These are phyloP conservation scores for Vireo altiloquus DNA, from an alignment of 2,113 vertebrate genomes.

Conservation along the genomic window DNA sequence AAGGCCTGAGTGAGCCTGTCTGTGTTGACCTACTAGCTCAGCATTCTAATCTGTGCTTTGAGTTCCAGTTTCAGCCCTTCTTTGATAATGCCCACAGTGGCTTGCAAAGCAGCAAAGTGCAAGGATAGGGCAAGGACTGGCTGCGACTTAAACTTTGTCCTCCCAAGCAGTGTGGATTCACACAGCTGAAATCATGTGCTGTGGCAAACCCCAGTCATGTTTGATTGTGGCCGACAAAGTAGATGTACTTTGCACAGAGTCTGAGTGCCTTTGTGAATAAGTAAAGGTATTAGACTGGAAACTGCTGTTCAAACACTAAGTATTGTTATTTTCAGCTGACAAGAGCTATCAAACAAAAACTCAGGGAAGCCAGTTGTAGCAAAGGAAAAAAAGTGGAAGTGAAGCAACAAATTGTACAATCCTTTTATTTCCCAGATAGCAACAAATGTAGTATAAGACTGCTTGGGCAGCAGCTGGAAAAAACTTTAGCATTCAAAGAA, in stretches of 20 bases:
- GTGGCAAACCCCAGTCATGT: neutral
- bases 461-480: neutral
- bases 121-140: neutral
- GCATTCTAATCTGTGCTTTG: neutral
- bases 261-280: neutral
- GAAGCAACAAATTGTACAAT: neutral
- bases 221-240: neutral
- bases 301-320: neutral
- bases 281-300: neutral
- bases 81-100: neutral
- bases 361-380: neutral
- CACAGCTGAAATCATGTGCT: neutral
- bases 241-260: neutral
- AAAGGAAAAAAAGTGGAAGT: neutral
- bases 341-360: neutral
- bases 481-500: neutral
- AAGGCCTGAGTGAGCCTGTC: neutral
- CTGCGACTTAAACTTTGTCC: neutral
- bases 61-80: neutral
- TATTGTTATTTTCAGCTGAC: conserved; percentile 23
- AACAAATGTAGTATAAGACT: neutral
- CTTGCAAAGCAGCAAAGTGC: neutral
- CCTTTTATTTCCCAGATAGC: neutral
- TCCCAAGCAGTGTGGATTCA: neutral
- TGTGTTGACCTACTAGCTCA: neutral